A percentile compares a stretch with the other conserved stretches of the same genome.
These are phyloP conservation scores for Drosophila monieri DNA, from an alignment of 2,888 invertebrate genomes.

Conservation along the genomic window DNA sequence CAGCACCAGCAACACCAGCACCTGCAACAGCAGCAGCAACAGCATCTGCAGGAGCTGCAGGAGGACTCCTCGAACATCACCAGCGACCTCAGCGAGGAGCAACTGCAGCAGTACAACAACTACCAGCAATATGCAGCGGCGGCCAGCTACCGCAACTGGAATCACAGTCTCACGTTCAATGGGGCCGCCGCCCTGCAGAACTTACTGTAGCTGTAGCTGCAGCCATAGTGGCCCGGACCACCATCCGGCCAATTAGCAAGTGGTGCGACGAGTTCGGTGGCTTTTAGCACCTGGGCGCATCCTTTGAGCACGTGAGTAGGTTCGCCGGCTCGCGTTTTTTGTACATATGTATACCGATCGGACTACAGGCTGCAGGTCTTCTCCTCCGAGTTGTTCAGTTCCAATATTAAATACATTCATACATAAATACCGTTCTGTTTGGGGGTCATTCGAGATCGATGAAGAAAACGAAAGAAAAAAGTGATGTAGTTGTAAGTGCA, in stretches of 20 bases:
- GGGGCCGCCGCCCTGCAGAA: slow-evolving; percentile 81
- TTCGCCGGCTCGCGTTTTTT: slow-evolving; percentile 43
- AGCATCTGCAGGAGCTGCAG: slow-evolving; percentile 71
- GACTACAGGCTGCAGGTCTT: slow-evolving; percentile 46
- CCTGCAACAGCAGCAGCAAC: slow-evolving; percentile 68
- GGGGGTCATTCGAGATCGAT: slow-evolving; percentile 51
- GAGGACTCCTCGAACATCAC: slow-evolving; percentile 82
- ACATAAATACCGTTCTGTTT: slow-evolving; percentile 51
- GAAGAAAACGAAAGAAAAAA: slow-evolving; percentile 70
- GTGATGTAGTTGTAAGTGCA: slow-evolving; percentile 83
- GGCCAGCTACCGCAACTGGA: slow-evolving; percentile 80
- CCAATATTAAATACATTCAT: slow-evolving; percentile 8
- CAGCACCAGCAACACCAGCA: slow-evolving; percentile 69
- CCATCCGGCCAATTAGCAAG: slow-evolving; percentile 60
- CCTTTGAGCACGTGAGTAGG: slow-evolving; percentile 70
- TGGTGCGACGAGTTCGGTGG: slow-evolving; percentile 57
- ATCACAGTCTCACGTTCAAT: slow-evolving; percentile 79
- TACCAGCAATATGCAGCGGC: slow-evolving; percentile 81
- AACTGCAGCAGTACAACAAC: slow-evolving; percentile 80
- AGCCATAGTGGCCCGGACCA: slow-evolving; percentile 3
- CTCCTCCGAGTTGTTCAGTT: slow-evolving; percentile 46
- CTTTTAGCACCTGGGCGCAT: slow-evolving; percentile 77
- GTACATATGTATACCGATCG: slow-evolving; percentile 51
- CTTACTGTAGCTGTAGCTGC: slow-evolving; percentile 72
- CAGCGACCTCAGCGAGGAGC: slow-evolving; percentile 81